Conservation (phyloP, 64 coral and sea anemone genomes). For the Pocillopora damicornis region DNA sequence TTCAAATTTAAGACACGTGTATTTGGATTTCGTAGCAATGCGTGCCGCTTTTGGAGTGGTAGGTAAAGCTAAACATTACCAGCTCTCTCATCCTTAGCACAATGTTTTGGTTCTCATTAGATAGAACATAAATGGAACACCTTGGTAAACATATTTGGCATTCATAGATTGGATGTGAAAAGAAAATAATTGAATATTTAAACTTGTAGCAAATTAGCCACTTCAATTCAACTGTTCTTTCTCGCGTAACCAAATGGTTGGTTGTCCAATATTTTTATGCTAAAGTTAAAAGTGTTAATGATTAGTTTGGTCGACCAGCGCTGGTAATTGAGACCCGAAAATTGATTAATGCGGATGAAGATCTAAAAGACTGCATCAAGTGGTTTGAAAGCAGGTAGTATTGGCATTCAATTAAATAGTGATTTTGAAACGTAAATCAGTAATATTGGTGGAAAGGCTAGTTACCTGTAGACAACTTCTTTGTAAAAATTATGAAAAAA, state of each 20-base stretch:
- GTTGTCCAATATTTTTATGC: not conserved
- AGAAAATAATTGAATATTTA: slow-evolving; percentile 13
- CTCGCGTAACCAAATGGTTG: not conserved
- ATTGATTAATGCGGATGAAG: no score
- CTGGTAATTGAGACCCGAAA: no score
- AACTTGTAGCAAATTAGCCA: not conserved
- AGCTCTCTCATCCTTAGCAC: not conserved
- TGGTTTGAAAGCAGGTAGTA: no score
- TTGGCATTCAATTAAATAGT: no score
- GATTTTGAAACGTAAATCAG: no score
- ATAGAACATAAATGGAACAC: not conserved
- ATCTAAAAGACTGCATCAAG: no score
- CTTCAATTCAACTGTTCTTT: not conserved
- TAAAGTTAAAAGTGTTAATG: no score
- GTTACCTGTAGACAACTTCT: no score
- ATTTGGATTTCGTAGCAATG: not conserved
- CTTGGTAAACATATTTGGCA: slow-evolving; percentile 12
- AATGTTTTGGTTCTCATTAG: slow-evolving; percentile 1
- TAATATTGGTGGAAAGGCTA: no score
- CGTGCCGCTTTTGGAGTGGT: slow-evolving; percentile 38
- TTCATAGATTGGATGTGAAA: not conserved
- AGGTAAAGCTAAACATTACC: slow-evolving; percentile 27
- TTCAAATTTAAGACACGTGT: slow-evolving; percentile 28
- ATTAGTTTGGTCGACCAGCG: no score
- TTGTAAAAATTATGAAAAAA: no score